These are phyloP conservation scores for Cyclargus thomasi DNA, from an alignment of 1,140 invertebrate species.

Conservation along the genomic window DNA sequence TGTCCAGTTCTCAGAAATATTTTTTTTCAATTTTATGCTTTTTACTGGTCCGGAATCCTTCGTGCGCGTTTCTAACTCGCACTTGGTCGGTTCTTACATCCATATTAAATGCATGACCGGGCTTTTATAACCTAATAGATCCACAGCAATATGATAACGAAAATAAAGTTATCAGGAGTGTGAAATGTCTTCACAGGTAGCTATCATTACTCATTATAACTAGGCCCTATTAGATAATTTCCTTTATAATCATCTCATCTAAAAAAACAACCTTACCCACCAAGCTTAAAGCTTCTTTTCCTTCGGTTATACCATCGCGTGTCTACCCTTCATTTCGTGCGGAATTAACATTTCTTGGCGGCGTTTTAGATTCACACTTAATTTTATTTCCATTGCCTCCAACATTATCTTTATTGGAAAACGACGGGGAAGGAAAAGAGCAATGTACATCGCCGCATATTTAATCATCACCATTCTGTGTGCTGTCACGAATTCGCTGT, in stretches of 20 bases:
- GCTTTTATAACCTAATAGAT: not conserved
- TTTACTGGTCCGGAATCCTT: too few species aligned
- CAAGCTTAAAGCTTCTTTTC: slow-evolving; percentile 12
- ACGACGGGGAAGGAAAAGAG: slow-evolving; percentile 21
- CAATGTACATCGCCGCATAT: slow-evolving; percentile 33
- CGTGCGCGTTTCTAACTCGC: too few species aligned
- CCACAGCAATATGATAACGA: not conserved
- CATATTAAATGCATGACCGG: too few species aligned
- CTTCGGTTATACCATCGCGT: slow-evolving; percentile 30
- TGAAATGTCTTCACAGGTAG: not conserved
- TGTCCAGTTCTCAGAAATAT: too few species aligned
- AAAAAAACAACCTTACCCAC: not conserved
- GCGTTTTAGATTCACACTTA: slow-evolving; percentile 40
- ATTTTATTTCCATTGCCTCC: slow-evolving; percentile 34
- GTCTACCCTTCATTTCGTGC: slow-evolving; percentile 38
- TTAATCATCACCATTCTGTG: slow-evolving; percentile 23
- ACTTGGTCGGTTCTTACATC: too few species aligned
- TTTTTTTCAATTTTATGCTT: too few species aligned
- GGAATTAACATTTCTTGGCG: slow-evolving; percentile 43
- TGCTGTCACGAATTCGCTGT: slow-evolving; percentile 38
- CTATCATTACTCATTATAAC: not conserved
- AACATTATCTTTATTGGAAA: slow-evolving; percentile 21
- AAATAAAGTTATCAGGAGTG: not conserved
- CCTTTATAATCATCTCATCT: too few species aligned
- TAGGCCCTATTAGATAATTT: not conserved